Evolutionary conservation across 2,113 vertebrate species (phyloP).

Genomic region (Panthera tigris): DNA sequence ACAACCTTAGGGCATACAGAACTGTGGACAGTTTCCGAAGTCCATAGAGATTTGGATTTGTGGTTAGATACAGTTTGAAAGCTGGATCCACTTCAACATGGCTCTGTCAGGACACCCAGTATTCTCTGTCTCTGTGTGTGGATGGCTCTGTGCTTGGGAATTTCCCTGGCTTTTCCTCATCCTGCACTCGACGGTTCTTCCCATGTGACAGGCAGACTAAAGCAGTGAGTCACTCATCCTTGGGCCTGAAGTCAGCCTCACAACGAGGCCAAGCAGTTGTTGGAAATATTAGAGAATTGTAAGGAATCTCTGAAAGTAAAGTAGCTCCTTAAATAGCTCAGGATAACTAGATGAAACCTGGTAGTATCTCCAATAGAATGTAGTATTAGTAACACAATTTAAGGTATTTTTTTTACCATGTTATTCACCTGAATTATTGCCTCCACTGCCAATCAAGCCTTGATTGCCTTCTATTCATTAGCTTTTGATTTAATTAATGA

Average conservation of each 20-base stretch:
- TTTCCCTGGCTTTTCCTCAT: not conserved
- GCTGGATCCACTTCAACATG: not conserved
- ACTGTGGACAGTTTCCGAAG: not conserved
- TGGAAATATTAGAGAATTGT: not conserved
- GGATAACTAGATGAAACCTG: not conserved
- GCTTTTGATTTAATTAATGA: conserved; percentile 78
- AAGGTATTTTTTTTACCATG: conserved; percentile 3
- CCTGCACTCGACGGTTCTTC: not conserved
- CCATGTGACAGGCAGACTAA: not conserved
- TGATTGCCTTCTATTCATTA: conserved; percentile 79
- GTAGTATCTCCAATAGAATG: not conserved
- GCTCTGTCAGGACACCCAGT: not conserved
- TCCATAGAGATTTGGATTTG: not conserved
- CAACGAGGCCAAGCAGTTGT: not conserved
- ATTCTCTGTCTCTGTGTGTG: not conserved
- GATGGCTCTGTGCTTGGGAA: not conserved
- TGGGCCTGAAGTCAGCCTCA: not conserved
- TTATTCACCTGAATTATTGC: conserved; percentile 72
- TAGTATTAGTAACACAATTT: not conserved
- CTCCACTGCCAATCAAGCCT: conserved; percentile 68
- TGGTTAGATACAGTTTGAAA: not conserved
- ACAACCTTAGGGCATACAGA: not conserved
- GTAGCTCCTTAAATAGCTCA: not conserved
- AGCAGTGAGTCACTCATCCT: not conserved
- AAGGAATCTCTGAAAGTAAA: conserved; percentile 1